Percentiles rank a stretch among this genome's conserved stretches.
These are phyloP conservation scores for Mycteria americana DNA, from an alignment of 2,797 vertebrate species.

Conservation along the genomic window DNA sequence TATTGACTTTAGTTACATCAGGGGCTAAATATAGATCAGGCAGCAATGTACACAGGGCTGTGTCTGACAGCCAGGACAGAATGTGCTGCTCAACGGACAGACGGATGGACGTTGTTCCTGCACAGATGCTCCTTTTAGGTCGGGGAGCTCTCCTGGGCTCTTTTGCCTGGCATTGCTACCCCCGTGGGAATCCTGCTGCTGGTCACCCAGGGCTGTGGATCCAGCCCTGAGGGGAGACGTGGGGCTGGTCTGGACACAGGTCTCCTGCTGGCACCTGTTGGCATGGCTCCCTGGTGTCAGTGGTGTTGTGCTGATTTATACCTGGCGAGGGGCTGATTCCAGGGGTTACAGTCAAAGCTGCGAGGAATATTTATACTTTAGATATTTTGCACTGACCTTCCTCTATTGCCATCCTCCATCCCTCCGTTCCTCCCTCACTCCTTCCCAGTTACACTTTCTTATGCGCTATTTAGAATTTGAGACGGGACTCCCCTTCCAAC, in stretches of 20 bases:
- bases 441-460: neutral
- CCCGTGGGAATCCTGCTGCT: accelerated
- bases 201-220: neutral
- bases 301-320: neutral
- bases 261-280: neutral
- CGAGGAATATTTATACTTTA: neutral
- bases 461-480: neutral
- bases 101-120: neutral
- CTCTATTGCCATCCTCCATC: neutral
- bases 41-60: neutral
- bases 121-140: neutral
- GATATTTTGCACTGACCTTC: neutral
- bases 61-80: slow-evolving; percentile 40
- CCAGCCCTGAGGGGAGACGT: accelerated
- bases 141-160: neutral
- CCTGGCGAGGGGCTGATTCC: neutral
- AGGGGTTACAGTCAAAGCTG: neutral
- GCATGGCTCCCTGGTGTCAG: accelerated
- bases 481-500: neutral
- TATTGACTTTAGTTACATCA: slow-evolving; percentile 70
- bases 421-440: neutral
- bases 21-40: slow-evolving; percentile 69
- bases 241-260: neutral
- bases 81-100: slow-evolving; percentile 37
- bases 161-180: accelerated